Percentiles rank a stretch among this genome's conserved stretches.
phyloP scores from a whole-genome alignment of 2,888 invertebrate species.

The Mylabris sibirica region DNA sequence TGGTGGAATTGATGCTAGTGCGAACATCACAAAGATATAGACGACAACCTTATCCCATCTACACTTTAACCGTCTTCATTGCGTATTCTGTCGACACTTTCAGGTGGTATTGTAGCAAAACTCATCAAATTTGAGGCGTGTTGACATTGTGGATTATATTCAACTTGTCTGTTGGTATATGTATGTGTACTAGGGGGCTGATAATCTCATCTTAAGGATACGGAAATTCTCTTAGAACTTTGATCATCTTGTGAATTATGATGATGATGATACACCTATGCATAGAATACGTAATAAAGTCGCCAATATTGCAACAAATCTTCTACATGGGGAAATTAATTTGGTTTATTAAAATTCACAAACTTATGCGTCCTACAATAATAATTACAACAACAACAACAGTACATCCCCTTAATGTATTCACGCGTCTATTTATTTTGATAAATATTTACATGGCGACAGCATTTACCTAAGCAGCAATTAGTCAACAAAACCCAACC shows the following conservation, averaged over 20 bases:
- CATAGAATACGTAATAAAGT: constrained; percentile 53
- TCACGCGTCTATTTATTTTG: neutral
- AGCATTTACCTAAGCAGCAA: neutral
- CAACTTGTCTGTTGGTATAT: constrained; percentile 49
- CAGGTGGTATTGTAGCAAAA: constrained; percentile 59
- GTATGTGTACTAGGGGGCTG: constrained; percentile 25
- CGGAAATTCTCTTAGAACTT: constrained; percentile 59
- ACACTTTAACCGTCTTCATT: constrained; percentile 47
- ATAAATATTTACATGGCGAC: neutral
- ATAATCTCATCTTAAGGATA: constrained; percentile 62
- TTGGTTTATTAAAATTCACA: neutral
- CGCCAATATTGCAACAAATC: constrained; percentile 21
- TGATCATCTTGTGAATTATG: constrained; percentile 62
- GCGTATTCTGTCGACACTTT: constrained; percentile 54
- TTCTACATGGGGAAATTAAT: neutral
- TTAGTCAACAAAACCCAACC: constrained; percentile 7
- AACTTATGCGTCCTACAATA: too few species aligned
- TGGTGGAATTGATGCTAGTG: constrained; percentile 29
- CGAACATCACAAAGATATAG: neutral
- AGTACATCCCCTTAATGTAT: neutral
- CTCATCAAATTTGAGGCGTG: constrained; percentile 62
- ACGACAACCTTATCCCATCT: neutral
- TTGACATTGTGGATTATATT: constrained; percentile 62
- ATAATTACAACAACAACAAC: neutral
- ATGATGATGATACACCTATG: constrained; percentile 51